Evolutionary conservation across 2,113 vertebrate species (phyloP), one percentile per base, ranked within the genome.

Genomic region (Burhinus oedicnemus): DNA sequence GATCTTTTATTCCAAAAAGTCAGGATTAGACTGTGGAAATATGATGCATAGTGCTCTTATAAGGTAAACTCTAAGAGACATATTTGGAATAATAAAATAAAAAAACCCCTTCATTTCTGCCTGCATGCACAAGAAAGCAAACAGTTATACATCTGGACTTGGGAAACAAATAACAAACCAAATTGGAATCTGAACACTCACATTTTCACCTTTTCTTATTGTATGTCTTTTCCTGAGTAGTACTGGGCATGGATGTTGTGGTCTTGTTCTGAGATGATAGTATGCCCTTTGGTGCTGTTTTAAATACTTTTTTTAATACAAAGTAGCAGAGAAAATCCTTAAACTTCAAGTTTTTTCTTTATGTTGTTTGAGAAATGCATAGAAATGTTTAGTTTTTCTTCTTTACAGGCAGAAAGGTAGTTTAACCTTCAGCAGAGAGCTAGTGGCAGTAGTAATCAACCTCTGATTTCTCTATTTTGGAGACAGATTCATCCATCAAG

Each of bases 401-500:
- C n/a, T 86, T 55, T 82, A 51, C 18, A 19, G 51, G 30, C 29
- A 57, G 6, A 29, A 74, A 60, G 8, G 14, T 75, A 69, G 57
- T 64, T 95, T 90, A 92, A 83, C 87, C 61, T 92, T 89, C 45
- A 80, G 8, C 11, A 34, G 47, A 76, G 44, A 68, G 27, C 79
- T 84, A 60, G 36, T 51, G 91, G 52, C 29, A 54, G 25, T 66
- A 87, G 47, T 74, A 74, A 87, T 72, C 77, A 90, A 9, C 45
- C 45, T 95, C 57, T 89, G 64, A 55, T 83, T 96, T 80, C 57
- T 97, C 77, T 94, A 0, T 91, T 95, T 62, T 32, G 26, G 38
- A 82, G 74, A 29, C 44, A 76, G 68, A 94, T 42, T 80, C 40
- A 91, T 97, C 57, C 60, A 47, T 96, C 85, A 84, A 44, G 27